Evolutionary conservation across 2,888 invertebrate genomes (phyloP).

Genomic region (Metacarcinus magister): DNA sequence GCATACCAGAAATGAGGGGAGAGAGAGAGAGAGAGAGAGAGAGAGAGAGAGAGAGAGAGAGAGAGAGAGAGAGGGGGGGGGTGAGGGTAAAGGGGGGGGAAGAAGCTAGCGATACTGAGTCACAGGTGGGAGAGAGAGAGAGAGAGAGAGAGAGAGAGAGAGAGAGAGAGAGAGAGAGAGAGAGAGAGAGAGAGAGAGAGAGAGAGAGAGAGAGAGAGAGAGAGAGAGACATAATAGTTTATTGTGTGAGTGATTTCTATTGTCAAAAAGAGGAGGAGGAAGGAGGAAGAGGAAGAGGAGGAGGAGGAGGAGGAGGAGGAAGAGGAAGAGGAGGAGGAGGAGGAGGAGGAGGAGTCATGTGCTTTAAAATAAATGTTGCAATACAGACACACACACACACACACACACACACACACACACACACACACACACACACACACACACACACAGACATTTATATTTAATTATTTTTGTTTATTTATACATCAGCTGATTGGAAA

Average conservation of each 20-base stretch:
- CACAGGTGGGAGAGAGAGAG: not conserved
- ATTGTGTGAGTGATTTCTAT: conserved; percentile 3
- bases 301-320: not conserved
- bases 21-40: not conserved
- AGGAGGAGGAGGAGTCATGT: conserved; percentile 41
- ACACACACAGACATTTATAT: conserved; percentile 8
- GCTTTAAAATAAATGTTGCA: not conserved
- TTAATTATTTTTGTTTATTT: not conserved
- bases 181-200: not conserved
- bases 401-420: conserved; percentile 58
- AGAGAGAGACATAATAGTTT: conserved; percentile 35
- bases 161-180: conserved; percentile 20
- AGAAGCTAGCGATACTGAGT: not conserved
- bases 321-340: not conserved
- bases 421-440: conserved; percentile 3
- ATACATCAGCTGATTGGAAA: not conserved
- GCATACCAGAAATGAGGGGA: not conserved
- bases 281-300: not conserved
- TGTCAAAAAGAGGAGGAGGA: not conserved
- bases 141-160: not conserved
- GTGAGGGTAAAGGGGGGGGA: not conserved
- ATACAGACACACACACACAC: not conserved
- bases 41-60: not conserved
- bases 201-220: conserved; percentile 41
- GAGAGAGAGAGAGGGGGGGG: not conserved